These are phyloP conservation scores for Lymantria monacha DNA, from an alignment of 2,888 invertebrate genomes.

Conservation along the genomic window DNA sequence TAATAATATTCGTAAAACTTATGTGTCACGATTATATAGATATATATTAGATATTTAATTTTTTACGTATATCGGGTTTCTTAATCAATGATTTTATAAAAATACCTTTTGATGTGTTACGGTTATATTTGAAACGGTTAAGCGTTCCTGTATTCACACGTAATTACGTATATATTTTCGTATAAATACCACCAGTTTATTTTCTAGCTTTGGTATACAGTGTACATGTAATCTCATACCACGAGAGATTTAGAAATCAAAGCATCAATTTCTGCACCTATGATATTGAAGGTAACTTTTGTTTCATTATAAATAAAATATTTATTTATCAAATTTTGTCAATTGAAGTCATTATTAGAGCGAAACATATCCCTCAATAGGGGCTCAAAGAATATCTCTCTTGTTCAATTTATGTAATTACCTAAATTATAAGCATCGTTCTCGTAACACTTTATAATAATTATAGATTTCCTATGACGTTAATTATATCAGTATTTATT, in stretches of 20 bases:
- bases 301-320: conserved; percentile 65
- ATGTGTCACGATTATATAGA: conserved; percentile 70
- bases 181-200: conserved; percentile 65
- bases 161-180: conserved; percentile 27
- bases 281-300: conserved; percentile 75
- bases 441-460: conserved; percentile 75
- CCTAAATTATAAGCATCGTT: conserved; percentile 68
- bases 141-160: conserved; percentile 40
- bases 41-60: conserved; percentile 63
- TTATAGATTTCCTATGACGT: conserved; percentile 73
- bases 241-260: conserved; percentile 50
- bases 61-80: conserved; percentile 79
- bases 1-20: conserved; percentile 68
- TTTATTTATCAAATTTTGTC: conserved; percentile 46
- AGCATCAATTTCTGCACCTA: conserved; percentile 51
- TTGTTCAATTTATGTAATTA: conserved; percentile 51
- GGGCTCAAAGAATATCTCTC: conserved; percentile 64
- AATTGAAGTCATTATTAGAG: conserved; percentile 48
- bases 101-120: conserved; percentile 68
- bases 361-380: conserved; percentile 56
- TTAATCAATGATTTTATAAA: conserved; percentile 80
- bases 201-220: conserved; percentile 82
- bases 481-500: conserved; percentile 76
- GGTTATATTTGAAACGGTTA: conserved; percentile 35
- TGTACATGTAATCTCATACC: conserved; percentile 63